Percentiles rank a stretch among this genome's conserved stretches.
These are phyloP conservation scores for Pampus argenteus DNA, from an alignment of 2,797 vertebrate genomes.

Conservation along the genomic window DNA sequence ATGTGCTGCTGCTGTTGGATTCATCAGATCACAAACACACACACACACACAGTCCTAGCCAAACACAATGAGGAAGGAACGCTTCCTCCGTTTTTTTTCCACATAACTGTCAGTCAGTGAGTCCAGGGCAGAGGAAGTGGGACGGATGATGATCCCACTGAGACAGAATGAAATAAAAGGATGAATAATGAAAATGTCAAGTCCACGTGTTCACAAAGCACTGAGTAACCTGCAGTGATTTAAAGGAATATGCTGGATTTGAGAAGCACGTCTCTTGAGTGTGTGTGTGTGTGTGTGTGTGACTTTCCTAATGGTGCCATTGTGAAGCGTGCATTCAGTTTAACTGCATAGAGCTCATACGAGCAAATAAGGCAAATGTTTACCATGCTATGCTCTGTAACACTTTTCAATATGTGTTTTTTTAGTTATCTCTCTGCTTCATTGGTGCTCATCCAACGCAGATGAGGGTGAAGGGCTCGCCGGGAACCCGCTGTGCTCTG, in stretches of 20 bases:
- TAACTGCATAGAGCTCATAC: not conserved
- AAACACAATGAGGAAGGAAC: conserved; percentile 57
- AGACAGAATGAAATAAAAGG: conserved; percentile 61
- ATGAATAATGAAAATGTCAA: conserved; percentile 61
- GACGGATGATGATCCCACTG: conserved; percentile 60
- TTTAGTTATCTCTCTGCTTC: conserved; percentile 34
- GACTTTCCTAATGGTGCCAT: not conserved
- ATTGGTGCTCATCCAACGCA: conserved; percentile 36
- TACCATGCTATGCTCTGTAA: conserved; percentile 10
- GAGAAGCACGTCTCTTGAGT: conserved; percentile 5
- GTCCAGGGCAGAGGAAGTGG: conserved; percentile 56
- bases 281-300: conserved; percentile 2
- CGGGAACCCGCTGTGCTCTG: conserved; percentile 19
- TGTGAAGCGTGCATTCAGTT: conserved; percentile 1
- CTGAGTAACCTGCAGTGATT: conserved; percentile 17
- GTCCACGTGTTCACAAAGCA: conserved; percentile 18
- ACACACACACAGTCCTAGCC: conserved; percentile 29
- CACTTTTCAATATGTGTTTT: conserved; percentile 33
- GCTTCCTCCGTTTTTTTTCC: conserved; percentile 61
- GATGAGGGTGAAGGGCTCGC: conserved; percentile 15
- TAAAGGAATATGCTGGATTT: conserved; percentile 11
- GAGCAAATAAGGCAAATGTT: conserved; percentile 37
- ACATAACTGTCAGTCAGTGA: conserved; percentile 59
- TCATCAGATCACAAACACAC: conserved; percentile 36
- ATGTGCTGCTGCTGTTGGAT: conserved; percentile 33